Evolutionary conservation across 2,888 invertebrate species (phyloP), one percentile per base, ranked within the genome.

Genomic region (Caenorhabditis uteleia): DNA sequence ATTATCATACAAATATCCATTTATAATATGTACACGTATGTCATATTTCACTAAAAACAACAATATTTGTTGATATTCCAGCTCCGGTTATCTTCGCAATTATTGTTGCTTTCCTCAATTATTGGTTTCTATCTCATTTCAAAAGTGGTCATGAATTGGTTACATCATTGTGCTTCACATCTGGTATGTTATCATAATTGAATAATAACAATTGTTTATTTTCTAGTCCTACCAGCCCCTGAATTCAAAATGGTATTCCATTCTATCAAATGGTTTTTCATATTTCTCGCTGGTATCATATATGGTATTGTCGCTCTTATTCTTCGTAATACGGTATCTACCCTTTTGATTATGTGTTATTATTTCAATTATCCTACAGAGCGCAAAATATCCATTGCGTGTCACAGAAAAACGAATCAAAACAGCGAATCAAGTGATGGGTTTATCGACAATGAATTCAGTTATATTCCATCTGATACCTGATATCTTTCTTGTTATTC

Each of bases 391-490:
- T 8, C 8, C 25, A 23, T 36, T 20, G 8, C 16, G 18, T 4
- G 16, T 20, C 18, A 36, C 20, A 20, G 20, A n/a, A 3, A 51
- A 51, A 34, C 40, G 51, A 2, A 25, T 51, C 20, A 7, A 27
- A 0, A 51, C 34, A 1, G 51, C 51, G 12, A 51, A 51, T 21
- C 12, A 33, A 10, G 51, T 51, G 1, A 51, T 51, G 51, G 43
- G 43, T 20, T 20, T 43, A n/a, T 27, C 36, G n/a, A 51, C 51
- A 14, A 33, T 51, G 26, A 51, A 51, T 27, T 51, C 51, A 14
- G 16, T 51, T n/a, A 25, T 51, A 14, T 51, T 51, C 43, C 51
- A 51, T n/a, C 27, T 51, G 33, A 26, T 51, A 20, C 51, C 51
- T 12, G 51, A 51, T 25, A 34, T 51, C 20, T 20, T 42, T 26